Evolutionary conservation across 2,797 vertebrate genomes (phyloP).

Genomic region (Paguma larvata): DNA sequence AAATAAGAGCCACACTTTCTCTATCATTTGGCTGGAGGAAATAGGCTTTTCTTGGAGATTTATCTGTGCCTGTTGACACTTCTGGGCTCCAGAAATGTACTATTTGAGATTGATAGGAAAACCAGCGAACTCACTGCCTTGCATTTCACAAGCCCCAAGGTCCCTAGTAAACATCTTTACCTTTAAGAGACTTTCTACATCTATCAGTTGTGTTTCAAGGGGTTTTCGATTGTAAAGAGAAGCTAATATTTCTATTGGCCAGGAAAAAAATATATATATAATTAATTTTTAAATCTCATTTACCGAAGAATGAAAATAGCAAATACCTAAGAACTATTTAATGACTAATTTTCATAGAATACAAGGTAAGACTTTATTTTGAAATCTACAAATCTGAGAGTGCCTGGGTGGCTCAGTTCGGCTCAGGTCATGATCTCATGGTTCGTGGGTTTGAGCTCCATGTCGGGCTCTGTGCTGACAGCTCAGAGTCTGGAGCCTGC

Average conservation of each 20-base stretch:
- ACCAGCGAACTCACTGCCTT: neutral
- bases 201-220: neutral
- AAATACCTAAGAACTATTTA: neutral
- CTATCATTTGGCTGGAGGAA: neutral
- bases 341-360: neutral
- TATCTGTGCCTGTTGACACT: neutral
- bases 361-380: neutral
- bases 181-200: neutral
- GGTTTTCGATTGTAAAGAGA: neutral
- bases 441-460: no score
- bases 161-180: neutral
- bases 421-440: no score
- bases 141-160: neutral
- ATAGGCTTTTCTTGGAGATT: neutral
- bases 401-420: no score
- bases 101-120: neutral
- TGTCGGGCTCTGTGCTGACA: no score
- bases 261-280: neutral
- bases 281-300: neutral
- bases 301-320: neutral
- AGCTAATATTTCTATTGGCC: neutral
- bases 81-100: neutral
- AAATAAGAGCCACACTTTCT: neutral
- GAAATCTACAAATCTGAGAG: neutral
- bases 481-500: no score